Conservation (phyloP, 2,113 vertebrate genomes). For the Pica pica region DNA sequence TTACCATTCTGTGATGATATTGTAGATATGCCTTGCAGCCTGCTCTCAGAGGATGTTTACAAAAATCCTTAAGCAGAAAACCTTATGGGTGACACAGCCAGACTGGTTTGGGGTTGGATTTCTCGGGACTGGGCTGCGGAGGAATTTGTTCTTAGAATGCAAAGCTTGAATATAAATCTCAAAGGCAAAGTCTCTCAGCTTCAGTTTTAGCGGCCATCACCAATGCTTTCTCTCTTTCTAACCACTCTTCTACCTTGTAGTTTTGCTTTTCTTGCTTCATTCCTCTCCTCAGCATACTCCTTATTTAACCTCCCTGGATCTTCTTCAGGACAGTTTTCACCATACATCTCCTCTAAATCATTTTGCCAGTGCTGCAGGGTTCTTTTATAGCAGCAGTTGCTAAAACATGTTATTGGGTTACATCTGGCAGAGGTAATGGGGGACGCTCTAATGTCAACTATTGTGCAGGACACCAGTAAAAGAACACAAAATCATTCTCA, state of each 20-base stretch:
- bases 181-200: neutral
- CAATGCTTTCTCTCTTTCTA: neutral
- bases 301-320: neutral
- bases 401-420: neutral
- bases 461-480: neutral
- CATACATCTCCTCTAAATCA: neutral
- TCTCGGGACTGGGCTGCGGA: accelerated
- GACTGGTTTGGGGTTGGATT: neutral
- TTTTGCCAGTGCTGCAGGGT: neutral
- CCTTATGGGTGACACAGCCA: neutral
- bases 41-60: neutral
- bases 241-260: neutral
- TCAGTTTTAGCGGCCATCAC: neutral
- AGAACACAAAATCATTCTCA: neutral
- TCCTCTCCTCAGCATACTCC: neutral
- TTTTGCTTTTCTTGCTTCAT: neutral
- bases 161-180: neutral
- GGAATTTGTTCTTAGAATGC: neutral
- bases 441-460: accelerated
- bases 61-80: neutral
- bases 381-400: neutral
- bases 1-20: neutral
- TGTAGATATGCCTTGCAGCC: neutral
- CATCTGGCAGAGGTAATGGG: accelerated
- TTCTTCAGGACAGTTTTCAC: neutral